Evolutionary conservation across 2,113 vertebrate species (phyloP).

Genomic region (Callorhinus ursinus): DNA sequence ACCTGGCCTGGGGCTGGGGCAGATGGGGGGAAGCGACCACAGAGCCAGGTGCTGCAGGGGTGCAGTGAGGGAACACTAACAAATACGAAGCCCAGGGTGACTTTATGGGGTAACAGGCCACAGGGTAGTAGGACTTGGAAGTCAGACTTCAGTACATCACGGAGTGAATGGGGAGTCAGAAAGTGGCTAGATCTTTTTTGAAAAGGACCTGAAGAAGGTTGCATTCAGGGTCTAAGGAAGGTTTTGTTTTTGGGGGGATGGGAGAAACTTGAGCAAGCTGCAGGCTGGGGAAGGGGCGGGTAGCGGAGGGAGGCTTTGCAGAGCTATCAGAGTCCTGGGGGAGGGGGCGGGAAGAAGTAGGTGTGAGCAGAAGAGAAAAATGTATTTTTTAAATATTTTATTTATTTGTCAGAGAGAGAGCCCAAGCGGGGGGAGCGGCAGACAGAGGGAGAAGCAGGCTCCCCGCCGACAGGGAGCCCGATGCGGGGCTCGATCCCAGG

Average conservation of each 20-base stretch:
- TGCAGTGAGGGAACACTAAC: neutral
- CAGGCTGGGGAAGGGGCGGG: neutral
- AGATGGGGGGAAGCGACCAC: neutral
- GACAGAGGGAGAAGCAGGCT: no score
- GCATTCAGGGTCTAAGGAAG: neutral
- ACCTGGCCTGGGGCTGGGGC: neutral
- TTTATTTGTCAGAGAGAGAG: no score
- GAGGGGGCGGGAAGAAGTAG: neutral
- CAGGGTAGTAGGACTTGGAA: neutral
- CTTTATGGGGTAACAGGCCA: neutral
- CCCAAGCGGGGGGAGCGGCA: no score
- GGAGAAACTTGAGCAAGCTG: neutral
- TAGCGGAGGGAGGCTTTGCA: no score
- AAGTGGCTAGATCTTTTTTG: neutral
- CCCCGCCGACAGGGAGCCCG: no score
- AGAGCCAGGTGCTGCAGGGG: neutral
- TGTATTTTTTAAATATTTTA: no score
- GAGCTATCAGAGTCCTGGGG: neutral
- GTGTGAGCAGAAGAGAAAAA: neutral
- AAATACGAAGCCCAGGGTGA: neutral
- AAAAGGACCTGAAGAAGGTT: neutral
- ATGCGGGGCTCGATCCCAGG: no score
- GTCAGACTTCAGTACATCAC: neutral
- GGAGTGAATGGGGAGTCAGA: neutral
- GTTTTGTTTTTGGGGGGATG: neutral